Evolutionary conservation across 2,888 invertebrate species (phyloP), one percentile per base, ranked within the genome.

Genomic region (Drosophila leonis): DNA sequence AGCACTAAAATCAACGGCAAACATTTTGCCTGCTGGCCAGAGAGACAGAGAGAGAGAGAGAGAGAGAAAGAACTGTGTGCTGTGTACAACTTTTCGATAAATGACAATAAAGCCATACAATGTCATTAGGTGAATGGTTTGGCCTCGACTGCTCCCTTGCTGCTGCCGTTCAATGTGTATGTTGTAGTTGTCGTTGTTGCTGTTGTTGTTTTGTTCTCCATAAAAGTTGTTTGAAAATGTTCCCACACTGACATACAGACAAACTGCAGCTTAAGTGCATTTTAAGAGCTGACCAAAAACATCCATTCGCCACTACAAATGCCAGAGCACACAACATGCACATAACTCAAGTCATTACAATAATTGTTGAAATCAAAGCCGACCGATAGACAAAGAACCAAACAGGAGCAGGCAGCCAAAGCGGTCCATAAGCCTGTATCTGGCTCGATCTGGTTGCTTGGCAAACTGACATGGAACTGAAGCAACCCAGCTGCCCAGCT

Each of bases 61-160:
- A 0, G 15, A 15, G 5, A n/a, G n/a, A 24, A 24, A 41, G 41
- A 41, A 48, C 51, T 56, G 67, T 68, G 61, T 78, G 48, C 48
- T 51, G 29, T 72, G 77, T 72, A 70, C 65, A 88, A 88, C 66
- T 88, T 88, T 83, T 78, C 90, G 81, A 85, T 88, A 90, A 83
- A 90, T 86, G 90, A 86, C 83, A 90, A 83, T 83, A 90, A 83
- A 86, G 72, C 83, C 88, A 66, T 76, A 88, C 89, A 86, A 85
- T 80, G 90, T 83, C 80, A 86, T 86, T 86, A 85, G 83, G 83
- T 83, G 83, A 80, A 85, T 86, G 85, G 72, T 69, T 83, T 68
- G 65, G 67, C 72, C 72, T 65, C 73, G 52, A 60, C 51, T 70
- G 52, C 35, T 61, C 48, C 39, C 57, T 39, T 75, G 39, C 59